These are phyloP conservation scores for Poecile atricapillus DNA, from an alignment of 2,113 vertebrate genomes.

Conservation along the genomic window DNA sequence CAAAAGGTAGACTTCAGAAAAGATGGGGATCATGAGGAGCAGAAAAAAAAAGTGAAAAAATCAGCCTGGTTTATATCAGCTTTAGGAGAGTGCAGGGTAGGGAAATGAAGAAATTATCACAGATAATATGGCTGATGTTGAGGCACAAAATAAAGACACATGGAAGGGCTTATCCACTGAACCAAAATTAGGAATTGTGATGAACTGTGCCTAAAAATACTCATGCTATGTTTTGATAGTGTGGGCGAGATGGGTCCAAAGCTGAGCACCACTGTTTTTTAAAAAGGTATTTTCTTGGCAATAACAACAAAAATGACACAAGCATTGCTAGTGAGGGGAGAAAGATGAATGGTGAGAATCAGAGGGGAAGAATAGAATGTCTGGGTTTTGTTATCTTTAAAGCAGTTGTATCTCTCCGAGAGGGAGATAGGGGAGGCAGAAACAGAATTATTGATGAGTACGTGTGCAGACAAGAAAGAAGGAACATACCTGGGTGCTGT, in stretches of 20 bases:
- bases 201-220: constrained; percentile 12
- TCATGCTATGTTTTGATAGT: neutral
- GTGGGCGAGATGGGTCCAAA: neutral
- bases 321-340: neutral
- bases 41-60: neutral
- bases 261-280: neutral
- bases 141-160: neutral
- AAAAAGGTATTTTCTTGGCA: neutral
- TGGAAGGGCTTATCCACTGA: neutral
- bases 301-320: neutral
- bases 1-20: neutral
- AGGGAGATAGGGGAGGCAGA: constrained; percentile 30
- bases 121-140: neutral
- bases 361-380: neutral
- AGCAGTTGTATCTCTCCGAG: neutral
- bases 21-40: neutral
- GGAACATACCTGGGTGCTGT: neutral
- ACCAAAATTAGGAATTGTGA: neutral
- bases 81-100: neutral
- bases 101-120: neutral
- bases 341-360: constrained; percentile 27
- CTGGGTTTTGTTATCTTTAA: constrained; percentile 6
- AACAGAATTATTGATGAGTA: constrained; percentile 51
- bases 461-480: neutral
- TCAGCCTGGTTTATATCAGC: neutral